Conservation (phyloP, 1,140 invertebrate species). For the Lepidostoma basale region DNA sequence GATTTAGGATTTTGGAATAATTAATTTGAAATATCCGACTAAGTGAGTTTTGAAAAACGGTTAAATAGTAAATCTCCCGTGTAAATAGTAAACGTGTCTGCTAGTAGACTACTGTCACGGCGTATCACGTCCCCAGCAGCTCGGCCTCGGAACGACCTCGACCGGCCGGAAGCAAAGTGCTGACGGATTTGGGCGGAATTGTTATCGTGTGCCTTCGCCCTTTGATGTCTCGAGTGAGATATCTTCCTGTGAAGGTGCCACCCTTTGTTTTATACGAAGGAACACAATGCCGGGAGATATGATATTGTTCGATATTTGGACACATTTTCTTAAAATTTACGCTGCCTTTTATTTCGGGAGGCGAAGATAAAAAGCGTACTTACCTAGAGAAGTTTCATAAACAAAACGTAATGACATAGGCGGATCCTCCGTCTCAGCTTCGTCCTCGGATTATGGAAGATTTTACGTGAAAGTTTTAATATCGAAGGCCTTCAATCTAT, state of each 20-base stretch:
- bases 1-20: too few species aligned
- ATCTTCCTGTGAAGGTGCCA: neutral
- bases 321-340: constrained; percentile 16
- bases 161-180: neutral
- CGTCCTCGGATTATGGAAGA: too few species aligned
- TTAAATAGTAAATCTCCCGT: too few species aligned
- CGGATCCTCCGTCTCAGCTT: too few species aligned
- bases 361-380: neutral
- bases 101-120: too few species aligned
- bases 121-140: too few species aligned
- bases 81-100: too few species aligned
- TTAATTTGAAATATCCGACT: too few species aligned
- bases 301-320: neutral
- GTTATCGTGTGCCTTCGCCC: constrained; percentile 9
- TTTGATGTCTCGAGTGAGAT: neutral
- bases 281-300: neutral
- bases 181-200: neutral
- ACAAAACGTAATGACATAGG: constrained; percentile 4
- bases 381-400: neutral
- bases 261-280: constrained; percentile 1
- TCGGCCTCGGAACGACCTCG: too few species aligned
- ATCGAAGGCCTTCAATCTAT: too few species aligned
- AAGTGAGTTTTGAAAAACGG: too few species aligned
- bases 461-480: too few species aligned
- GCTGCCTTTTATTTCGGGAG: neutral